Evolutionary conservation across 2,888 invertebrate species (phyloP), one percentile per base, ranked within the genome.

Genomic region (Morpho helenor): DNA sequence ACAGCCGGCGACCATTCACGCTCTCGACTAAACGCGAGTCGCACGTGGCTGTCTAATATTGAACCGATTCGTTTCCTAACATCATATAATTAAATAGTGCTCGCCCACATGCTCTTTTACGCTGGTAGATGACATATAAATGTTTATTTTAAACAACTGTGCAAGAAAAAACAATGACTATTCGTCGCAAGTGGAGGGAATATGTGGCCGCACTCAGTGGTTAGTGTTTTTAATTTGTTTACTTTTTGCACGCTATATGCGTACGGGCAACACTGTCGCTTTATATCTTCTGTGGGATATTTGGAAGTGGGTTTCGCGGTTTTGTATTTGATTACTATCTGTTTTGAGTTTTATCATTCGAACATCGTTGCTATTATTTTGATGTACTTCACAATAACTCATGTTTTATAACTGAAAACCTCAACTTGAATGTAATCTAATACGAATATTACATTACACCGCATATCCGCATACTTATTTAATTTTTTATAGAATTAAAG

Each of bases 131-230:
- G 79, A 68, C 62, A 65, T 69, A 85, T 87, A 86, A 86, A 89
- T 89, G 88, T 82, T 85, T 80, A 76, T 79, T 74, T 70, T 71
- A 69, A 79, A 76, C 78, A 74, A 75, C 72, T 67, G 72, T 74
- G 78, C 71, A 68, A 74, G 77, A 69, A 77, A 63, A 73, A 72
- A 73, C 76, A 74, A 90, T 88, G 89, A 81, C 75, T 76, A 78
- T 74, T 81, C 77, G 76, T 71, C 82, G 75, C 75, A 87, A 87
- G 69, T 89, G 88, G 88, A 87, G 89, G 71, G 89, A 90, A 77
- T 90, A 89, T 78, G 80, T 82, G 68, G 80, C 88, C 58, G 89
- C 89, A 66, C 81, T 90, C 78, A 89, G 89, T 77, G 89, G 89
- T 90, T 73, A 76, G 89, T 87, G 68, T 64, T 68, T 72, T 72